Evolutionary conservation across 2,797 vertebrate genomes (phyloP).

Genomic region (Brachyrhaphis roseni): DNA sequence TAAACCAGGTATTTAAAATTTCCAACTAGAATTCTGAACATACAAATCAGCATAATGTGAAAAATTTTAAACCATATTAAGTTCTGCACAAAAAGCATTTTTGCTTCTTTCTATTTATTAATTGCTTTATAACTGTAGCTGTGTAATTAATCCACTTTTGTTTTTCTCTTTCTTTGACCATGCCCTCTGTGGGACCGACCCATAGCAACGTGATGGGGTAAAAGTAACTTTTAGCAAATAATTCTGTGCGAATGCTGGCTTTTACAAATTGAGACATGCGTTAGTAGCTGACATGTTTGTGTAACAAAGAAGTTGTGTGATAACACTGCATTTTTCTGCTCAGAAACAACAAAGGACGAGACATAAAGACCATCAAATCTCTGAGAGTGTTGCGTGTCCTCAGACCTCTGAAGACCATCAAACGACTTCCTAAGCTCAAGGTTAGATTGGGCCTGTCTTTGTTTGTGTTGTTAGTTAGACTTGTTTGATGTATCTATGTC

Average conservation of each 20-base stretch:
- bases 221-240: constrained; percentile 35
- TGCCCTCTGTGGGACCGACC: constrained; percentile 57
- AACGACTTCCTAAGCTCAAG: constrained; percentile 97
- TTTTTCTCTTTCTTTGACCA: constrained; percentile 57
- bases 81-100: neutral
- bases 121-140: constrained; percentile 31
- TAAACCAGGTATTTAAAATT: neutral
- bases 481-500: neutral
- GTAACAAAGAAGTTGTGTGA: neutral
- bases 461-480: neutral
- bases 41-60: neutral
- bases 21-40: neutral
- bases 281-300: too few relatives aligned
- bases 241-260: neutral
- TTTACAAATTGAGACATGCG: neutral
- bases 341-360: constrained; percentile 94
- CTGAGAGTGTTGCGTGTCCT: constrained; percentile 94
- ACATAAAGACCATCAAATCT: constrained; percentile 99
- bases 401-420: constrained; percentile 97
- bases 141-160: constrained; percentile 46
- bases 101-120: constrained; percentile 24
- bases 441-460: constrained; percentile 65
- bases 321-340: constrained; percentile 15
- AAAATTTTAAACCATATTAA: neutral
- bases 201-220: constrained; percentile 86